Base-by-base conservation (phyloP, 2,113 vertebrate genomes). In the Callospermophilus lateralis region DNA sequence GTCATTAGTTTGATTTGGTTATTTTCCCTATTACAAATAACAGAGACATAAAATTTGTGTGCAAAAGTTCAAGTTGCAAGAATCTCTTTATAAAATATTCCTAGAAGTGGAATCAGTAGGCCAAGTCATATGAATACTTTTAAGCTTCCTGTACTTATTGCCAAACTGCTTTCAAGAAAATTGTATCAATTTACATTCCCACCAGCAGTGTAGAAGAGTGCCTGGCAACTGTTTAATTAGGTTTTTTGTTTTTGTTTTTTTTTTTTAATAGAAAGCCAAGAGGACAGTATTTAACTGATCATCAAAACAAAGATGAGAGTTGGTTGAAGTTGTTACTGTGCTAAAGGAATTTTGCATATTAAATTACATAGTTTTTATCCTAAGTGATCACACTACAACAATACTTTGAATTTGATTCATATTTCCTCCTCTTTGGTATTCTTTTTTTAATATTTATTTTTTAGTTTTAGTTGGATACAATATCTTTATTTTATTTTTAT, bases 141-240 rank as follows among this genome's bases (percentile, higher is more conserved):
- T 77, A 85, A 86, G 26, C 67, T 89, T 89, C 76, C 77, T 8
- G 4, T 81, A 65, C 51, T 42, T 92, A 19, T 39, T 92, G 48
- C 68, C 79, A 95, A 83, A 85, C 81, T 83, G 79, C 90, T 83
- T 94, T 92, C 51, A 96, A 86, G 68, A 95, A 77, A n/a, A 19
- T 73, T 73, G 37, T 83, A 86, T 74, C 87, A 92, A 67, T 90
- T 95, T 94, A 45, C 6, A 73, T 53, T 92, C 88, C 74, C 30
- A 96, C 61, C 3, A 73, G 65, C 68, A 51, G 3, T 83, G 51
- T 51, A 42, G 73, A 6, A 89, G 26, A 84, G 22, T 51, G 61
- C 39, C 15, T 74, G 89, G 26, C 70, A 55, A 90, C 20, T 48
- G 84, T 87, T 93, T 78, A 96, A 90, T 79, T 84, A 26, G 26